Evolutionary conservation across 2,888 invertebrate species (phyloP).

Genomic region (Fabriciana adippe): DNA sequence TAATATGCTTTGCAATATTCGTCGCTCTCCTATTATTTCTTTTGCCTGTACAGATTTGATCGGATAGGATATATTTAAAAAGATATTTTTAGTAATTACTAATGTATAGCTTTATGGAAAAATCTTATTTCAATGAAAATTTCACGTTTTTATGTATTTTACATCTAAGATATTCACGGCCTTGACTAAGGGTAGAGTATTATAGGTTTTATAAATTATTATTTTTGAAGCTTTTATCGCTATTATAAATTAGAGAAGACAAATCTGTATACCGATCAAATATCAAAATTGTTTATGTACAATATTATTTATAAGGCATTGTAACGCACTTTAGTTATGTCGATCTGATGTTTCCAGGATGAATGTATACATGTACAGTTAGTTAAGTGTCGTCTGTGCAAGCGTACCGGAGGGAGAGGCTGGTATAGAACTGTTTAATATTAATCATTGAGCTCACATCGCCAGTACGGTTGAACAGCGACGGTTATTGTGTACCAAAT

Average conservation of each 20-base stretch:
- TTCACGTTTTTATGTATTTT: no score
- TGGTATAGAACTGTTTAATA: slow-evolving; percentile 29
- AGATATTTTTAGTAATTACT: background rate
- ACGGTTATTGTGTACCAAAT: slow-evolving; percentile 71
- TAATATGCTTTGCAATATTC: slow-evolving; percentile 7
- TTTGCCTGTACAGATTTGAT: slow-evolving; percentile 16
- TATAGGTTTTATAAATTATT: background rate
- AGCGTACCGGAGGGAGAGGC: slow-evolving; percentile 55
- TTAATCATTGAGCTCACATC: slow-evolving; percentile 40
- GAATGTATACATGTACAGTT: slow-evolving; percentile 54
- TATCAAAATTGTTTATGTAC: slow-evolving; percentile 26
- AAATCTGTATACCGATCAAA: slow-evolving; percentile 9
- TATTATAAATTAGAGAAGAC: background rate
- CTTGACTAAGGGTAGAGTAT: no score
- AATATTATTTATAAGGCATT: slow-evolving; percentile 28
- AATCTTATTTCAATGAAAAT: no score
- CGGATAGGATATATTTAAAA: background rate
- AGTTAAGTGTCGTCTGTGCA: slow-evolving; percentile 63
- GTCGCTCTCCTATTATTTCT: slow-evolving; percentile 4
- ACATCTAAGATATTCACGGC: no score
- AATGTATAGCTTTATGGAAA: background rate
- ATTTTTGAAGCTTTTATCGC: slow-evolving; percentile 4
- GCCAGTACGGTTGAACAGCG: slow-evolving; percentile 68
- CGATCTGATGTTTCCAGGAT: slow-evolving; percentile 52
- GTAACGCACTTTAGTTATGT: slow-evolving; percentile 36